Base-by-base conservation (phyloP, 2,888 invertebrate genomes). In the Prosapia bicincta region DNA sequence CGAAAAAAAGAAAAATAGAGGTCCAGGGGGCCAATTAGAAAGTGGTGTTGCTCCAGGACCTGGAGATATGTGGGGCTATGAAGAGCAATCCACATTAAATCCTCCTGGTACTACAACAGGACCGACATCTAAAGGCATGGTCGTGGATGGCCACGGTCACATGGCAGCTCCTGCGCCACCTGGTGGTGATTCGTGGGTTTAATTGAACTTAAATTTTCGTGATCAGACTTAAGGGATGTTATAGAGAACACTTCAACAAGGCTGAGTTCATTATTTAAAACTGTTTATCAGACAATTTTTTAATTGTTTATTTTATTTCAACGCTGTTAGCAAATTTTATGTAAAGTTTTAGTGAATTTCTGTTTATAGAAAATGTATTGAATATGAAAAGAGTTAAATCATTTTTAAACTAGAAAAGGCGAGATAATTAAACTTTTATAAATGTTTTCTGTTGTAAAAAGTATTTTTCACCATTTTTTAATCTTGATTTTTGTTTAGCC, bases 1-100 rank as follows among this genome's bases (percentile, higher is more conserved):
- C 83, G 89, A 90, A 82, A 89, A 89, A 84, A 90, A 90, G 83
- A 87, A 88, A 81, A 88, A 88, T 81, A 86, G 88, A 66, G 85
- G 85, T 80, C 84, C 85, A 54, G 85, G 85, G 80, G 43, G 68
- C 15, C 83, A 83, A 77, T 82, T 83, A 73, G 85, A 86, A 78
- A 81, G 82, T 32, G 79, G 77, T 66, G 81, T 76, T 23, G 78
- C 80, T 24, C 80, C 81, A 26, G 82, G 81, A n/a, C 81, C 81
- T 26, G 80, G 79, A 13, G 82, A 81, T 72, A 81, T 80, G 71
- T 82, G 82, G 82, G 80, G 80, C 13, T 82, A 82, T 70, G 82
- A 82, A 73, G 82, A 82, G 54, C 78, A 78, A 26, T 73, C 74
- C 24, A 71, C 66, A 75, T 68, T 32, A 54, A 72, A 24, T 66